These are phyloP conservation scores for Thaleichthys pacificus DNA, from an alignment of 2,797 vertebrate genomes.

Conservation along the genomic window DNA sequence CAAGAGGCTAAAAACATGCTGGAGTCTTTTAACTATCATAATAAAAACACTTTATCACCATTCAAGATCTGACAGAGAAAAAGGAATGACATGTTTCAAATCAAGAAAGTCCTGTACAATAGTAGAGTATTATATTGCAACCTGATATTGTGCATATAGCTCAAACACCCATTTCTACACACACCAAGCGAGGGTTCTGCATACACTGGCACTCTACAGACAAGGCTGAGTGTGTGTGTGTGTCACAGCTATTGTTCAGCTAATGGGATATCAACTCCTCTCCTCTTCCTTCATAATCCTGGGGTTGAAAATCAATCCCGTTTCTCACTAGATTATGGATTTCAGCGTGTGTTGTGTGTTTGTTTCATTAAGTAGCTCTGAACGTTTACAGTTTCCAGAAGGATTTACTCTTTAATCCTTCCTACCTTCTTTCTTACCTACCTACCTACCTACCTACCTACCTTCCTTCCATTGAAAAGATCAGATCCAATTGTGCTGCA, in stretches of 20 bases:
- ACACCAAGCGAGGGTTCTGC: slow-evolving; percentile 42
- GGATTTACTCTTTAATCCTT: background rate
- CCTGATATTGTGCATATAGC: slow-evolving; percentile 84
- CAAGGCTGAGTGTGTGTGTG: slow-evolving; percentile 26
- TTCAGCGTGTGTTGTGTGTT: slow-evolving; percentile 29
- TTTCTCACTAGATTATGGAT: slow-evolving; percentile 68
- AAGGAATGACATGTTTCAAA: slow-evolving; percentile 37
- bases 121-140: slow-evolving; percentile 78
- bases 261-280: slow-evolving; percentile 64
- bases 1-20: slow-evolving; percentile 70
- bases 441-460: background rate
- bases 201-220: slow-evolving; percentile 46
- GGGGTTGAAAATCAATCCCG: slow-evolving; percentile 64
- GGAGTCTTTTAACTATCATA: slow-evolving; percentile 61
- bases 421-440: background rate
- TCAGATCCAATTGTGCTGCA: too few relatives aligned
- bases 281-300: slow-evolving; percentile 61
- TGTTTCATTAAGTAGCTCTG: background rate
- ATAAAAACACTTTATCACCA: slow-evolving; percentile 64
- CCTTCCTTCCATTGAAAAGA: too few relatives aligned
- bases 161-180: slow-evolving; percentile 64
- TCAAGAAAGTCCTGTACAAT: slow-evolving; percentile 64
- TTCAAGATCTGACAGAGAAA: slow-evolving; percentile 65
- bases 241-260: slow-evolving; percentile 49
- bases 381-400: too few relatives aligned